Evolutionary conservation across 2,797 vertebrate genomes (phyloP).

Genomic region (Ctenopoma multispine): DNA sequence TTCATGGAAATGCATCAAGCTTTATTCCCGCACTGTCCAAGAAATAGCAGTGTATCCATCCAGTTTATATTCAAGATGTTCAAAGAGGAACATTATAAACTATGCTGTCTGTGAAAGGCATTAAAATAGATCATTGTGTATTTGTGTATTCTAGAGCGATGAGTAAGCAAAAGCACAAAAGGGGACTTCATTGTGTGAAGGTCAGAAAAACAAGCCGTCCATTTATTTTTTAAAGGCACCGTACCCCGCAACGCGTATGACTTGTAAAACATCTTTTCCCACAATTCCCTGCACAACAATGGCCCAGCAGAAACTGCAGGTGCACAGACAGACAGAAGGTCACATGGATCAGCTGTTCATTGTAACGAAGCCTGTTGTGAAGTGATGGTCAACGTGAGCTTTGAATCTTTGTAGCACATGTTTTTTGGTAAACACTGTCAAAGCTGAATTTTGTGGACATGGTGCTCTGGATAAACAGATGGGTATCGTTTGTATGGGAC

Average conservation of each 20-base stretch:
- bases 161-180: constrained; percentile 52
- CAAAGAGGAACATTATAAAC: not conserved
- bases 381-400: constrained; percentile 19
- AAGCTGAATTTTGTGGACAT: constrained; percentile 24
- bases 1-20: constrained; percentile 23
- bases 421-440: constrained; percentile 31
- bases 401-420: constrained; percentile 19
- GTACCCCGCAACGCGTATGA: constrained; percentile 37
- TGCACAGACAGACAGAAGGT: constrained; percentile 51
- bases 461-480: too few species aligned
- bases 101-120: not conserved
- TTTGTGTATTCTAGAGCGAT: not conserved
- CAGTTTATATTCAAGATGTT: not conserved
- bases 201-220: constrained; percentile 66
- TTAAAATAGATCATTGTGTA: not conserved
- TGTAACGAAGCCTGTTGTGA: constrained; percentile 17
- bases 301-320: constrained; percentile 65
- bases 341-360: constrained; percentile 35
- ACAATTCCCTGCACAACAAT: constrained; percentile 39
- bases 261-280: constrained; percentile 36
- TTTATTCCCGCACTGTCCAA: constrained; percentile 14
- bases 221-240: constrained; percentile 65
- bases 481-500: too few species aligned
- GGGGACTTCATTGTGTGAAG: constrained; percentile 43
- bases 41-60: constrained; percentile 1